phyloP scores from a whole-genome alignment of 2,888 invertebrate genomes.

The Thalpophila matura region DNA sequence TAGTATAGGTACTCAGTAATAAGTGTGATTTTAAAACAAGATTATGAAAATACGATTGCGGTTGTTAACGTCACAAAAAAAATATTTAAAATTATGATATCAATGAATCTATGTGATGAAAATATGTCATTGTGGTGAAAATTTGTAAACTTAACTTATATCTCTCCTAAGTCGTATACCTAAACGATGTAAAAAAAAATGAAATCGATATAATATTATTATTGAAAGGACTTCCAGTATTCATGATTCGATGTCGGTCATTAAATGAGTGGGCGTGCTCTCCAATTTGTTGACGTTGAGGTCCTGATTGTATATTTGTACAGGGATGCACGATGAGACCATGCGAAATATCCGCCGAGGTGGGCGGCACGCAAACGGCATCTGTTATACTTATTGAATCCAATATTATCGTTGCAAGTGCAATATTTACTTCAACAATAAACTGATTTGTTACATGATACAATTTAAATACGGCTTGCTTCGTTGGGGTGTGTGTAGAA shows the following conservation, averaged over 20 bases:
- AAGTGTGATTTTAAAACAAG: too few relatives aligned
- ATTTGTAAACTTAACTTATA: slow-evolving; percentile 16
- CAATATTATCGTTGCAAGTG: slow-evolving; percentile 66
- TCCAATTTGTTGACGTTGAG: slow-evolving; percentile 83
- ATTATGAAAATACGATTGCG: neutral
- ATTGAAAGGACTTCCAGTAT: slow-evolving; percentile 54
- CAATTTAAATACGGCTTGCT: slow-evolving; percentile 24
- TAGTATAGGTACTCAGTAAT: too few relatives aligned
- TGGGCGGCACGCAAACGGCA: slow-evolving; percentile 76
- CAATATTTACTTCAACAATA: slow-evolving; percentile 67
- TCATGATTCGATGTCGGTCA: slow-evolving; percentile 52
- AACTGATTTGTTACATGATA: slow-evolving; percentile 50
- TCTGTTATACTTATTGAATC: slow-evolving; percentile 74
- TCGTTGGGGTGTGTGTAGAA: slow-evolving; percentile 12
- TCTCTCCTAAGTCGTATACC: slow-evolving; percentile 12
- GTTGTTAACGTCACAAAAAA: slow-evolving; percentile 2
- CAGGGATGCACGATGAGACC: slow-evolving; percentile 76
- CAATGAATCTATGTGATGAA: slow-evolving; percentile 24
- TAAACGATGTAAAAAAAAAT: slow-evolving; percentile 14
- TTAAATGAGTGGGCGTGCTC: slow-evolving; percentile 80
- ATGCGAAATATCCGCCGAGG: slow-evolving; percentile 72
- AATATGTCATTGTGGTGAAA: too few relatives aligned
- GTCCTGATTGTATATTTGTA: slow-evolving; percentile 82
- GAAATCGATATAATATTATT: slow-evolving; percentile 26
- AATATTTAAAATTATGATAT: slow-evolving; percentile 24